Conservation (phyloP, 2,888 invertebrate genomes). For the Cephus rjabovi region DNA sequence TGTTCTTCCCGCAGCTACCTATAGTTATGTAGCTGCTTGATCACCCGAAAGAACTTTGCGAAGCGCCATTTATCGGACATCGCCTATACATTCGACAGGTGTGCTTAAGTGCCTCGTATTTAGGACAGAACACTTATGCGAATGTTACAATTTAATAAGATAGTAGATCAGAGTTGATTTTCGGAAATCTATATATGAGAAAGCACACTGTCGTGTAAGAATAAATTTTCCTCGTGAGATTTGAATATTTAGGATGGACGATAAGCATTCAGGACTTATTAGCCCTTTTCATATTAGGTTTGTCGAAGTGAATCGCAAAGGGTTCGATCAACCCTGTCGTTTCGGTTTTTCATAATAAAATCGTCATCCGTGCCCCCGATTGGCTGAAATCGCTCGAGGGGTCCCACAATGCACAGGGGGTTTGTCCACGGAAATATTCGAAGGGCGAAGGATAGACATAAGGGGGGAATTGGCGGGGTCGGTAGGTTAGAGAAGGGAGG, state of each 20-base stretch:
- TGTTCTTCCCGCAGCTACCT: neutral
- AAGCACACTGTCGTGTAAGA: neutral
- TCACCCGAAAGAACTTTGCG: neutral
- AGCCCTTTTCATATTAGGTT: neutral
- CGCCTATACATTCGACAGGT: neutral
- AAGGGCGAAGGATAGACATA: neutral
- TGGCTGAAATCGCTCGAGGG: conserved; percentile 49
- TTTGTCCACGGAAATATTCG: conserved; percentile 51
- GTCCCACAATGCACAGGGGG: conserved; percentile 55
- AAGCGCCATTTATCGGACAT: conserved; percentile 1
- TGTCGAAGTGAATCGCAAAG: conserved; percentile 11
- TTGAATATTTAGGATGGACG: neutral
- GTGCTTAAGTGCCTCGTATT: neutral
- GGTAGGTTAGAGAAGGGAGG: conserved; percentile 10
- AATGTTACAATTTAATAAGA: neutral
- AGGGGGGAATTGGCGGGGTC: neutral
- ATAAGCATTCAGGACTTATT: neutral
- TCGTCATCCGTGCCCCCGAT: conserved; percentile 59
- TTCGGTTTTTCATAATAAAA: conserved; percentile 60
- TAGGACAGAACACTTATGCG: neutral
- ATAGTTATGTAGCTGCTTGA: neutral
- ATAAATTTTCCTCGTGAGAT: neutral
- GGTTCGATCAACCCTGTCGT: conserved; percentile 51
- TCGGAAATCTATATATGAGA: neutral
- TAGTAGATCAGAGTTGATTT: neutral